Base-by-base conservation (phyloP, 2,888 invertebrate species). In the Napeogenes sylphis region DNA sequence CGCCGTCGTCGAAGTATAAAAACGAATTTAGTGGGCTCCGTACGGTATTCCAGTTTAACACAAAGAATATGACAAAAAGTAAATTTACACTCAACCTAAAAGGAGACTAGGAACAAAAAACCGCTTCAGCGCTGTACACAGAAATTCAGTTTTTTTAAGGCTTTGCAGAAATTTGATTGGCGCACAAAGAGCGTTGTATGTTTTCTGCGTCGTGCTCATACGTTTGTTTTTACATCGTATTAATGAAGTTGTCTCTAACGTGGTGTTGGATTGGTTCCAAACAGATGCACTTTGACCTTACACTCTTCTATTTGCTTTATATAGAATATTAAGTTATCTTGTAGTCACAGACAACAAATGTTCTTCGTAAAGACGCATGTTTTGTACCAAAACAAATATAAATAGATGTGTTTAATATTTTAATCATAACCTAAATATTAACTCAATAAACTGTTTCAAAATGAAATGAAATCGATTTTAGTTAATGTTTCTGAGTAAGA, bases 211-310 rank as follows among this genome's bases (percentile, higher is more conserved):
- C 67, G 66, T 65, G 58, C 66, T 70, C 71, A 70, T 73, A 72
- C 72, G 76, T 77, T 77, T 80, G 80, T 81, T 81, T 80, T 79
- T 72, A 71, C 73, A 67, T 61, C 61, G 76, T 68, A 79, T 79
- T 83, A 84, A 85, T 84, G 82, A 83, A 84, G 81, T 83, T 82
- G 80, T 80, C 79, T 75, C 60, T 57, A 63, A 61, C 56, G 55
- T 58, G 57, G 60, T 63, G 51, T 33, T 55, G 53, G 51, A 30
- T 51, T 51, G 51, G 51, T 51, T 51, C 56, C 51, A 51, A 51
- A 30, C 30, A 51, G 30, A 51, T 30, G 51, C 51, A 30, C 51
- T 51, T 51, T 51, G 51, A 51, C 51, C 30, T 30, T 30, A 4
- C 47, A 47, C 47, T 47, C 14, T 30, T 51, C 30, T 51, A 8